Conservation (phyloP, 2,113 vertebrate species). For the Psettodes erumei region DNA sequence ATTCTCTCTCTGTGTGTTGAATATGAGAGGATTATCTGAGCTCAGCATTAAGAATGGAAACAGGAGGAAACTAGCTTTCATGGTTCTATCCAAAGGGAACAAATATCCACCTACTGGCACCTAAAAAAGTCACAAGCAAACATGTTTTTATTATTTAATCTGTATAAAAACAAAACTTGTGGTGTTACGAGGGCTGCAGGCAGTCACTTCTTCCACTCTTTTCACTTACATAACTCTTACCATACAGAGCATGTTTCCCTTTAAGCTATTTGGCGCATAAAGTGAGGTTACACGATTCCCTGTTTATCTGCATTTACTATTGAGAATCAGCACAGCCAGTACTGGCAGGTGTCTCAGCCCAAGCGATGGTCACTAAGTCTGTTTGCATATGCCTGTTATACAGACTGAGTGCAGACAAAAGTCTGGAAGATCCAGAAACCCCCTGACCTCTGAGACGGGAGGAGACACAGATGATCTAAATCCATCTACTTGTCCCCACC, state of each 20-base stretch:
- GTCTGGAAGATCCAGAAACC: constrained; percentile 37
- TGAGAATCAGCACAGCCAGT: not conserved
- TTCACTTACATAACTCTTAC: not conserved
- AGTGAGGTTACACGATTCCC: not conserved
- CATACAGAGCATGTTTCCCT: not conserved
- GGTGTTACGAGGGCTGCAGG: no score
- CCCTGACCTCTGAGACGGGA: constrained; percentile 38
- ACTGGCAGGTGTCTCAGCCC: constrained; percentile 7
- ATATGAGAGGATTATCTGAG: not conserved
- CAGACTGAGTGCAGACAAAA: constrained; percentile 28
- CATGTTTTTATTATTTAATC: no score
- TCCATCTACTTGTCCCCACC: constrained; percentile 19
- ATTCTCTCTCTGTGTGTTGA: not conserved
- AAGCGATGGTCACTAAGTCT: not conserved
- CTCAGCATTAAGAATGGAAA: constrained; percentile 3
- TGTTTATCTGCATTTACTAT: not conserved
- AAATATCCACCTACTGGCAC: not conserved
- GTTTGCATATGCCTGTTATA: constrained; percentile 1
- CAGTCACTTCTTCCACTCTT: not conserved
- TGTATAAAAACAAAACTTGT: no score
- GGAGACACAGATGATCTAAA: constrained; percentile 42
- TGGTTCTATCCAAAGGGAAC: not conserved
- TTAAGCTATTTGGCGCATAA: not conserved
- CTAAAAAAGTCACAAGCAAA: not conserved
- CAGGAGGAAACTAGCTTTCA: no score